phyloP scores from a whole-genome alignment of 2,113 vertebrate species.

The Myocastor coypus region DNA sequence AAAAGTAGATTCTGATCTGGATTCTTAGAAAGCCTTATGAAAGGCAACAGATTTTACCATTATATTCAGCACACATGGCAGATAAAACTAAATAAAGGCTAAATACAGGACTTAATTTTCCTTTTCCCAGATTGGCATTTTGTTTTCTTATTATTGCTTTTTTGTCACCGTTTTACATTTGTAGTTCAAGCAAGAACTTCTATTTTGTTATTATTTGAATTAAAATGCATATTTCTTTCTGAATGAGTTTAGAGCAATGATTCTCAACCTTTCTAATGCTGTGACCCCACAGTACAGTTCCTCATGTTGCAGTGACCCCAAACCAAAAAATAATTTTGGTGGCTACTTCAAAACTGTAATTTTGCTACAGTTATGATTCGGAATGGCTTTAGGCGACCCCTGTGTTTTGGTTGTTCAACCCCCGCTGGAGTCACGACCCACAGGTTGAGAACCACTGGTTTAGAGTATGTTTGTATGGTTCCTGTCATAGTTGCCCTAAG shows the following conservation, averaged over 20 bases:
- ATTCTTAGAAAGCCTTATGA: constrained; percentile 44
- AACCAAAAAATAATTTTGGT: no score
- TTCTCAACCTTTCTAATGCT: no score
- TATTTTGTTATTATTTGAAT: constrained; percentile 62
- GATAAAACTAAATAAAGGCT: constrained; percentile 42
- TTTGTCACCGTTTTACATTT: constrained; percentile 46
- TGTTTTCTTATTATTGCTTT: constrained; percentile 13
- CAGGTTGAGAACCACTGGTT: no score
- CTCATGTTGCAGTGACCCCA: no score
- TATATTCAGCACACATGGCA: constrained; percentile 25
- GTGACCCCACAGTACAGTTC: no score
- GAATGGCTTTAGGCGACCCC: no score
- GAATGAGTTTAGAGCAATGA: neutral
- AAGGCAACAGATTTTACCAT: constrained; percentile 24
- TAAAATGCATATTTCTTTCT: constrained; percentile 15
- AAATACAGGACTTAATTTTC: constrained; percentile 56
- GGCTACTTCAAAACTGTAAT: no score
- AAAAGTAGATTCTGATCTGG: constrained; percentile 44
- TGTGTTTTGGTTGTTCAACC: no score
- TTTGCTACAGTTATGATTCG: no score
- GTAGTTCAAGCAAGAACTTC: constrained; percentile 21
- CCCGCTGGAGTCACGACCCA: no score
- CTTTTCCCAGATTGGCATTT: constrained; percentile 49
- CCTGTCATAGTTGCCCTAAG: constrained; percentile 15
- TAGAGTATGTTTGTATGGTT: constrained; percentile 11